Evolutionary conservation across 2,113 vertebrate species (phyloP), one percentile per base, ranked within the genome.

Genomic region (Mola mola): DNA sequence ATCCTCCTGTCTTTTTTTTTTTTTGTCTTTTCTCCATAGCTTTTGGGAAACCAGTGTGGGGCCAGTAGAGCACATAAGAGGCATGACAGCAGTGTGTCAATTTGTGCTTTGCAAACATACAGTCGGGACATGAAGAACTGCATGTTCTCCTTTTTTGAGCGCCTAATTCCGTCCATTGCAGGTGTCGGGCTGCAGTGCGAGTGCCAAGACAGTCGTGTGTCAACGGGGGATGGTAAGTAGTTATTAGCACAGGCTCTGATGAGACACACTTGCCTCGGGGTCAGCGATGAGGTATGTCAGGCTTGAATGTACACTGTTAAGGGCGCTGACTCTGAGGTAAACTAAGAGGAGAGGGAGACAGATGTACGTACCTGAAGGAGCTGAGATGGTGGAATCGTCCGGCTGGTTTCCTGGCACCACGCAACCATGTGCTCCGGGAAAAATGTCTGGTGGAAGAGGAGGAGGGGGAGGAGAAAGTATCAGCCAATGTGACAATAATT

Each of bases 381-480:
- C 76, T 98, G 97, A 70, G 93, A 95, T 25, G 95, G 95, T 69
- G 93, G 94, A 82, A 96, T 95, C 33, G 90, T 87, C 66, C 94
- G 94, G 26, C 97, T 96, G 43, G 94, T 91, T 84, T 96, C 96
- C 78, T 98, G 95, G 87, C 95, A 98, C 95, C 96, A 96, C 1
- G 94, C 92, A 41, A 98, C 94, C 96, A 99, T 98, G 78, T 98
- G 96, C 47, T 99, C 97, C 6, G 97, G 97, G 81, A 99, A 99
- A 92, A 98, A 99, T 67, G 94, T 95, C 97, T 99, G 81, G 57
- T 33, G 28, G 57, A 65, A 59, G 70, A 52, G 72, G 33, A 81
- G 46, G 40, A 48, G 61, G 34, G 53, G 53, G 41, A 38, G 42
- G 29, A 47, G 46, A 66, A 50, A 77, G 50, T 62, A 67, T 83